A percentile compares a stretch with the other conserved stretches of the same genome.
phyloP scores from a whole-genome alignment of 2,113 vertebrate genomes.

The Cyanoramphus novaezelandiae region DNA sequence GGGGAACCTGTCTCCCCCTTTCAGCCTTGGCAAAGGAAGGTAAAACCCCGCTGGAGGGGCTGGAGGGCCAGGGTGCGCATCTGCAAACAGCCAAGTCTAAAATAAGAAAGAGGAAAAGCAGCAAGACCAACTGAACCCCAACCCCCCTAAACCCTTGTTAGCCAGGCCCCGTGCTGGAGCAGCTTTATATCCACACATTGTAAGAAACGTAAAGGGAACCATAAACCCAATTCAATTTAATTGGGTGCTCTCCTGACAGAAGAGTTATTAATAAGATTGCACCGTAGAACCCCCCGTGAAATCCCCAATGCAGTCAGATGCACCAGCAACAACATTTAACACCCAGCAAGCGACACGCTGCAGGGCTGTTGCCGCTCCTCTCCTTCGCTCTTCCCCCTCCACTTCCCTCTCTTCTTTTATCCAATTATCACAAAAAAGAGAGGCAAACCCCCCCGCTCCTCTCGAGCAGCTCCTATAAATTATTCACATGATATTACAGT shows the following conservation, averaged over 20 bases:
- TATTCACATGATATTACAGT: slow-evolving; percentile 85
- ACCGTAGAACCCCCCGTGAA: slow-evolving; percentile 68
- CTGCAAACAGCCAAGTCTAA: slow-evolving; percentile 39
- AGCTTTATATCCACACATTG: slow-evolving; percentile 66
- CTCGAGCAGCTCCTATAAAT: slow-evolving; percentile 79
- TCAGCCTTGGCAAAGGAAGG: background rate
- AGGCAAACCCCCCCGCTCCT: slow-evolving; percentile 11
- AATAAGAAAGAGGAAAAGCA: background rate
- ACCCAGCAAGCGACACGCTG: slow-evolving; percentile 36
- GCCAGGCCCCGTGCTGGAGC: slow-evolving; percentile 41
- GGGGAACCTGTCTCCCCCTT: background rate
- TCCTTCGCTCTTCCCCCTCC: background rate
- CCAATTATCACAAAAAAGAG: slow-evolving; percentile 47
- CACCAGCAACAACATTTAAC: slow-evolving; percentile 61
- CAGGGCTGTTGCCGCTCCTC: slow-evolving; percentile 6
- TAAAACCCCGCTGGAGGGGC: background rate
- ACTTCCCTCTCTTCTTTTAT: slow-evolving; percentile 38
- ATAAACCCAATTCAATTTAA: slow-evolving; percentile 80
- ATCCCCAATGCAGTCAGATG: slow-evolving; percentile 66
- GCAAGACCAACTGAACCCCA: background rate
- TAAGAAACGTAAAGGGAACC: slow-evolving; percentile 75
- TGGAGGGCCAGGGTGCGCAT: slow-evolving; percentile 2
- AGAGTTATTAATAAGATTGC: slow-evolving; percentile 78
- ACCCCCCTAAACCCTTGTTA: slow-evolving; percentile 50
- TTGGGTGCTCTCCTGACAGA: slow-evolving; percentile 80